Evolutionary conservation across 2,797 vertebrate species (phyloP), one percentile per base, ranked within the genome.

Genomic region (Acrossocheilus fasciatus): DNA sequence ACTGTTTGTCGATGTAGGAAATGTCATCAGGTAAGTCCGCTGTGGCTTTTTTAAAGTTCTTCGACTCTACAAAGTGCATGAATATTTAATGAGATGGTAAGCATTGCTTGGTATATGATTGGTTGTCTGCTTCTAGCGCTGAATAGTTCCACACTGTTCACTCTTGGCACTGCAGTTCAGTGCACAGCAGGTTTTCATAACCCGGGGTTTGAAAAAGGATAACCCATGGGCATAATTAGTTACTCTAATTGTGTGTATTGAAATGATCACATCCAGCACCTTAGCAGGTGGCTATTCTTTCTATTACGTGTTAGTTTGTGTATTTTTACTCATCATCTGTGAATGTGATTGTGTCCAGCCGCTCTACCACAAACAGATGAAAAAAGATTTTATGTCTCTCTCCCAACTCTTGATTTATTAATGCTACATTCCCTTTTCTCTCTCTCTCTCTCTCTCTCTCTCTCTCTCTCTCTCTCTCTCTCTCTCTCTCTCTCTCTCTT

Each of bases 391-490:
- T 23, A 6, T 57, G 41, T 82, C 81, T 80, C 79, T 86, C 59
- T 80, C 79, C 34, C 12, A 45, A 15, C 26, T 82, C 74, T 75
- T 85, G 78, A 79, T 81, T 87, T 87, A 82, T 84, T 87, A 81
- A 90, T 73, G 59, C 30, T 12, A 47, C 57, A 74, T 66, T 84
- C 47, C 74, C 77, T 85, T 79, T 85, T 85, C 69, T 85, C 73
- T 54, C 52, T 87, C 68, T 85, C 69, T 85, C 73, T 54, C 52
- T 87, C 68, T 85, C 69, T 85, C 73, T 54, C 52, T 87, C 68
- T 85, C 69, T 85, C 73, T 54, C 52, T 87, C 68, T 85, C 69
- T 85, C 73, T 54, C 52, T 87, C 68, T 30, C 30, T 30, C 30
- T 30, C 30, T 30, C 30, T 30, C 30, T 30, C 30, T 30, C 30